A percentile compares a stretch with the other conserved stretches of the same genome.
Evolutionary conservation across 2,888 invertebrate species (phyloP).

Genomic region (Corythucha ciliata): DNA sequence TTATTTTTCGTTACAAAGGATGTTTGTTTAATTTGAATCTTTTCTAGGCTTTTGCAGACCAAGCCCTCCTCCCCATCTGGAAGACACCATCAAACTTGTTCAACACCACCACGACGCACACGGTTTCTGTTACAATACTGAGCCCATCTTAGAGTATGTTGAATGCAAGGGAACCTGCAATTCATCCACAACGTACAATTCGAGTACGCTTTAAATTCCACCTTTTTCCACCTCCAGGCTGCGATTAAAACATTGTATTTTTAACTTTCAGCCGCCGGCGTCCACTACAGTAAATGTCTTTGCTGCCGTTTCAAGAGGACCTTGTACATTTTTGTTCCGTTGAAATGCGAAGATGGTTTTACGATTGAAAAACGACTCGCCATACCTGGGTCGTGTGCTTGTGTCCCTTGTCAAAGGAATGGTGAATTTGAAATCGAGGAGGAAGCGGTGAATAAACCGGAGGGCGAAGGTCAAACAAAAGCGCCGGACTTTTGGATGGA

Average conservation of each 20-base stretch:
- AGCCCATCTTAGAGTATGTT: constrained; percentile 51
- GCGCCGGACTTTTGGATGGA: too few relatives aligned
- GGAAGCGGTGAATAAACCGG: too few relatives aligned
- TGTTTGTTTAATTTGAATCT: constrained; percentile 8
- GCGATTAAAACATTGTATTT: too few relatives aligned
- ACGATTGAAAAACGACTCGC: constrained; percentile 37
- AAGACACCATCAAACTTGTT: constrained; percentile 52
- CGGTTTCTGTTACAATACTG: constrained; percentile 56
- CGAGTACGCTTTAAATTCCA: constrained; percentile 44
- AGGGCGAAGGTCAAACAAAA: too few relatives aligned
- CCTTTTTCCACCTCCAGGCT: too few relatives aligned
- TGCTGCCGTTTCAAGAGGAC: constrained; percentile 40
- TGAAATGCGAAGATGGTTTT: constrained; percentile 46
- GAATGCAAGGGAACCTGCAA: constrained; percentile 63
- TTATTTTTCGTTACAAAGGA: constrained; percentile 1
- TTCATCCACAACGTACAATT: constrained; percentile 59
- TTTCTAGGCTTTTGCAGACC: constrained; percentile 50
- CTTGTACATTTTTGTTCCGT: constrained; percentile 40
- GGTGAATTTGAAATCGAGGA: neutral
- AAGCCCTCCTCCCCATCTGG: constrained; percentile 45
- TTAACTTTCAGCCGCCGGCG: constrained; percentile 37
- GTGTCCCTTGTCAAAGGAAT: constrained; percentile 30
- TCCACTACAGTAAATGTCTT: constrained; percentile 39
- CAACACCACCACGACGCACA: constrained; percentile 43
- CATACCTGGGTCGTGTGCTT: constrained; percentile 41